A percentile compares a stretch with the other conserved stretches of the same genome.
These are phyloP conservation scores for Deilephila elpenor DNA, from an alignment of 2,888 invertebrate species.

Conservation along the genomic window DNA sequence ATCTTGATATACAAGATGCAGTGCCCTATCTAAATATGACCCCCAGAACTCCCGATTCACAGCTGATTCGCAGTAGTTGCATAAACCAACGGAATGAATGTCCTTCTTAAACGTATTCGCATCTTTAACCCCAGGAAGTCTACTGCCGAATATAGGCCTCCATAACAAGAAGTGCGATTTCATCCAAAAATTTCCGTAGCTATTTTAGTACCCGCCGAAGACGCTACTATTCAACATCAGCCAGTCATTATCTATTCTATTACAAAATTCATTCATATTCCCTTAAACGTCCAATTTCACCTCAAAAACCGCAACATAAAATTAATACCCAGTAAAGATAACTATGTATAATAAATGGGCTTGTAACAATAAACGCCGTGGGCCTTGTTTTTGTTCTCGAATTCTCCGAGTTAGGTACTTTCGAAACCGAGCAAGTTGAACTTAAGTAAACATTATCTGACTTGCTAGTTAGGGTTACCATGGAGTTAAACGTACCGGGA, in stretches of 20 bases:
- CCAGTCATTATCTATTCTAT: not conserved
- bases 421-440: conserved; percentile 49
- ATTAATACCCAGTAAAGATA: conserved; percentile 61
- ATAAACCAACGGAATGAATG: too few relatives aligned
- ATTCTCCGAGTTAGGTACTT: conserved; percentile 53
- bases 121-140: too few relatives aligned
- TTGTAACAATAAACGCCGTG: conserved; percentile 69
- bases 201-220: not conserved
- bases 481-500: not conserved
- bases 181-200: too few relatives aligned
- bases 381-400: conserved; percentile 71
- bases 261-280: not conserved
- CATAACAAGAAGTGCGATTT: too few relatives aligned
- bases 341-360: conserved; percentile 63
- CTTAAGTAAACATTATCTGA: conserved; percentile 63
- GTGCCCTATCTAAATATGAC: too few relatives aligned
- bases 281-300: conserved; percentile 52
- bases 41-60: too few relatives aligned
- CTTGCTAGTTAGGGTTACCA: conserved; percentile 46
- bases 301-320: conserved; percentile 61
- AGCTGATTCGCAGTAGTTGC: too few relatives aligned
- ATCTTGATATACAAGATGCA: too few relatives aligned
- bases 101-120: too few relatives aligned
- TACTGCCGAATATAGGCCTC: too few relatives aligned
- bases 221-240: not conserved